A percentile compares a stretch with the other conserved stretches of the same genome.
phyloP scores from a whole-genome alignment of 2,113 vertebrate genomes.

The Leucoraja erinaceus region DNA sequence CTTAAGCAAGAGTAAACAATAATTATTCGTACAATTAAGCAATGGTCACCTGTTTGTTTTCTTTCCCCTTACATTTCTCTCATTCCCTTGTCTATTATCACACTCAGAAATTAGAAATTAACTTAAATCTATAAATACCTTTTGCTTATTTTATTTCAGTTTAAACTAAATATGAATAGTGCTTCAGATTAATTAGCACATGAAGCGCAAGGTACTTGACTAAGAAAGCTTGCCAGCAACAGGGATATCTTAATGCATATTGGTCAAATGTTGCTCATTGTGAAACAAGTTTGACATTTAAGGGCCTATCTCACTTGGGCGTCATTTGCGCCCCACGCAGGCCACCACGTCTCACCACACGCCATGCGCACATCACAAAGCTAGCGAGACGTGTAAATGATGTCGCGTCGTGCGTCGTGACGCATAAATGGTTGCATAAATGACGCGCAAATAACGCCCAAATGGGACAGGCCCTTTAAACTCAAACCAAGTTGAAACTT shows the following conservation, averaged over 20 bases:
- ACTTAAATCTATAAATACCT: neutral
- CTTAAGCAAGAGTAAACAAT: slow-evolving; percentile 6
- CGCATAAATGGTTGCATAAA: no score
- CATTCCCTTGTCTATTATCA: neutral
- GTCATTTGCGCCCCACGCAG: no score
- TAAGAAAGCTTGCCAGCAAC: neutral
- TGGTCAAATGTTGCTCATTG: neutral
- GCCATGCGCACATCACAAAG: no score
- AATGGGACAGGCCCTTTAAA: no score
- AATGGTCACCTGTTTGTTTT: slow-evolving; percentile 1
- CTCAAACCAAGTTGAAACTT: no score
- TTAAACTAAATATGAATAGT: neutral
- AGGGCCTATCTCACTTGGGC: no score
- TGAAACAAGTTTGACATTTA: neutral
- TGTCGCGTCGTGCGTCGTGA: no score
- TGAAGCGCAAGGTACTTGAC: neutral
- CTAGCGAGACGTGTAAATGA: no score
- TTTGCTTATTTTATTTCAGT: neutral
- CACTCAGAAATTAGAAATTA: neutral
- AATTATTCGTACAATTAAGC: slow-evolving; percentile 18
- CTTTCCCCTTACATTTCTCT: neutral
- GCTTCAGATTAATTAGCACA: neutral
- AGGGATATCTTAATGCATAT: neutral
- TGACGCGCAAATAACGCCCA: no score
- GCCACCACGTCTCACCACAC: no score